Percentiles rank a stretch among this genome's conserved stretches.
Conservation (phyloP, 2,888 invertebrate species). For the Steinernema scapterisci region DNA sequence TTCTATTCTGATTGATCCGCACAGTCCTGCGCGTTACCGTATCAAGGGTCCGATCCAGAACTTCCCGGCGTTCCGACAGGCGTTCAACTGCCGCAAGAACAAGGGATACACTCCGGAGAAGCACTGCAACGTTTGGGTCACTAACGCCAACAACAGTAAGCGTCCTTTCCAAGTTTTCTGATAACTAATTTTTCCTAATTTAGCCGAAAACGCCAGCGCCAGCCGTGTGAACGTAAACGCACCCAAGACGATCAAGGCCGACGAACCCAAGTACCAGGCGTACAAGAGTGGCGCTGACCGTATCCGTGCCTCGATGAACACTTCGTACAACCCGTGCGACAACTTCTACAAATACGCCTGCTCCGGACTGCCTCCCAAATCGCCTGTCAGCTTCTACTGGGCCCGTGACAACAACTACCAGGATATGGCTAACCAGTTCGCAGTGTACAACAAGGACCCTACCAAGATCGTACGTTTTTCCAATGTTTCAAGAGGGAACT, state of each 20-base stretch:
- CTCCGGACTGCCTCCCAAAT: constrained; percentile 41
- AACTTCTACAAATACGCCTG: constrained; percentile 63
- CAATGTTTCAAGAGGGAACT: not conserved
- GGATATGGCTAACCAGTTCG: not conserved
- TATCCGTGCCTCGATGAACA: constrained; percentile 34
- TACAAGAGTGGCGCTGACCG: not conserved
- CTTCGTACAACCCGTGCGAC: constrained; percentile 55
- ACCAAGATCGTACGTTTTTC: not conserved
- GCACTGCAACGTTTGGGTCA: constrained; percentile 29
- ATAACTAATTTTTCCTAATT: not conserved
- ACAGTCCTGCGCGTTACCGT: constrained; percentile 24
- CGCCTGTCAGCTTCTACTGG: not conserved
- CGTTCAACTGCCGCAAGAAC: constrained; percentile 31
- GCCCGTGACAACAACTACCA: constrained; percentile 16
- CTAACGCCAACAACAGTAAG: constrained; percentile 7
- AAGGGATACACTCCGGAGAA: constrained; percentile 4
- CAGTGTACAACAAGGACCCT: not conserved
- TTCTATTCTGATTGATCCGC: constrained; percentile 16
- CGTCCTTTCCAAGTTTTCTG: too few relatives aligned
- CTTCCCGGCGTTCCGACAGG: constrained; percentile 26
- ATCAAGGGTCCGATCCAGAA: constrained; percentile 20
- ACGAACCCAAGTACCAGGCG: constrained; percentile 43
- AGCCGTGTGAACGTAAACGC: not conserved
- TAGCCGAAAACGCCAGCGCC: constrained; percentile 60
- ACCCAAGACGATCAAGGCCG: not conserved